phyloP scores from a whole-genome alignment of 2,888 invertebrate species.

The Agonopterix alstromeriana region DNA sequence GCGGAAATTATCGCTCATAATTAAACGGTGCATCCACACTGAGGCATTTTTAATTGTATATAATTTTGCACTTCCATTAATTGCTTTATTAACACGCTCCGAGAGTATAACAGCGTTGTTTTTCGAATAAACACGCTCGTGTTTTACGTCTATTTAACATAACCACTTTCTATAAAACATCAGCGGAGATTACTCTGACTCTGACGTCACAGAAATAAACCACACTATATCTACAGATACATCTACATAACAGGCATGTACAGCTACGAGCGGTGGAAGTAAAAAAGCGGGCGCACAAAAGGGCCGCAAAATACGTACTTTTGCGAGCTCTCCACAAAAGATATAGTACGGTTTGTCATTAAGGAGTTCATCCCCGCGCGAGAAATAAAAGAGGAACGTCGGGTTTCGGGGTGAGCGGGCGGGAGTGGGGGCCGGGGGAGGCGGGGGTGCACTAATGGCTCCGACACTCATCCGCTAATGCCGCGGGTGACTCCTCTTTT shows the following conservation, averaged over 20 bases:
- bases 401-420: constrained; percentile 50
- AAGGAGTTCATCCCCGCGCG: constrained; percentile 77
- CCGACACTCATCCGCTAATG: constrained; percentile 77
- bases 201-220: background rate
- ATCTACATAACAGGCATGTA: background rate
- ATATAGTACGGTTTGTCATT: constrained; percentile 78
- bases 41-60: constrained; percentile 14
- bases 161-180: background rate
- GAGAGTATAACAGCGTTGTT: constrained; percentile 10
- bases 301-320: constrained; percentile 76
- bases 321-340: constrained; percentile 75
- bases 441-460: constrained; percentile 67
- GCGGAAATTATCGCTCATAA: constrained; percentile 16
- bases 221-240: background rate
- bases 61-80: constrained; percentile 16
- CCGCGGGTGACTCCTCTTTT: constrained; percentile 76
- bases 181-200: background rate
- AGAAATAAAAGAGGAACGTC: constrained; percentile 74
- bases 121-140: constrained; percentile 5
- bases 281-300: constrained; percentile 72
- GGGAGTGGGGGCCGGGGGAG: constrained; percentile 23
- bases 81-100: constrained; percentile 11
- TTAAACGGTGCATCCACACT: constrained; percentile 7
- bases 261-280: constrained; percentile 27
- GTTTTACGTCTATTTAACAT: background rate